Base-by-base conservation (phyloP, 2,888 invertebrate species). In the Coronaproctus castanopsis region DNA sequence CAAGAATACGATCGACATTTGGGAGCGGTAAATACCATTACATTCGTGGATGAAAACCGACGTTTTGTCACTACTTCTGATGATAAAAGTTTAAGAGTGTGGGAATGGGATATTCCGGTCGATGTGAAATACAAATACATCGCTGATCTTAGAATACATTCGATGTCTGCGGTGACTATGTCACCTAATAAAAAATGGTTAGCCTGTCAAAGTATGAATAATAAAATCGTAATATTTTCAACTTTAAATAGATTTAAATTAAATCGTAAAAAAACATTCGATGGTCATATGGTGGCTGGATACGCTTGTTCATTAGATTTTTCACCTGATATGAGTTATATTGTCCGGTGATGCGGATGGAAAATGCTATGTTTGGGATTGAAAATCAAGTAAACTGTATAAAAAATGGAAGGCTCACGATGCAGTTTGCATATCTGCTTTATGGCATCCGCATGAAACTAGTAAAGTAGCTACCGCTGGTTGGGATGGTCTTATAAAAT, bases 101-200 rank as follows among this genome's bases (percentile, higher is more conserved):
- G 98, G 98, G 98, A 99, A 77, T 98, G 98, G 97, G 90, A 91
- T 70, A 91, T 91, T 68, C 91, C 91, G 0, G 98, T 98, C 1
- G 98, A 99, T 73, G 98, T 98, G 87, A 99, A 99, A 72, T n/a
- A n/a, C n/a, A 99, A 99, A 72, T 95, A 98, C 73, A 97, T 99
- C 65, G 98, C 98, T 1, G 98, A 99, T 74, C 97, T 98, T 0
- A 84, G 91, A 0, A 95, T 99, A 92, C 98, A 99, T 74, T 96
- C 97, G 3, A 90, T 98, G 83, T 98, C 98, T 0, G 86, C 93
- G 0, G 96, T 97, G 0, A 89, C 92, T 0, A 79, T 85, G 3
- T 86, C 96, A 0, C 97, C 96, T 1, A 97, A 97, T 76, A 89
- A 90, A 70, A 97, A 97, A 74, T 99, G 98, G 97, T 77, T 98